Conservation (phyloP, 2,113 vertebrate genomes). For the Oxyura jamaicensis region DNA sequence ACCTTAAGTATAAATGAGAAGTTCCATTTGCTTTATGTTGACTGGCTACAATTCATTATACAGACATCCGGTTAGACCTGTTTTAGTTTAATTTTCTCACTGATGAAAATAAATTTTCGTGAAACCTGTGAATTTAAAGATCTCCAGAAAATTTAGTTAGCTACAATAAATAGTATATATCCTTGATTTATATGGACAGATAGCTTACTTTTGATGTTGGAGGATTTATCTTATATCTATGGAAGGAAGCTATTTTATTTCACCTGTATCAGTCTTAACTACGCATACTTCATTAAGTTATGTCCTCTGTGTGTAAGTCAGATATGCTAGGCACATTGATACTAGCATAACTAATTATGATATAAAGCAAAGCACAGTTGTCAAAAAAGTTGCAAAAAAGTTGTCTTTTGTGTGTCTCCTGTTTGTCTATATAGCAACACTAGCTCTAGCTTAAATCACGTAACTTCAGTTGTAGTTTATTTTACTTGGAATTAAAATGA, state of each 20-base stretch:
- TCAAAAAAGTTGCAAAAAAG: neutral
- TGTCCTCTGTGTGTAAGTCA: neutral
- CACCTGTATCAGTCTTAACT: neutral
- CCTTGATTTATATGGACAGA: neutral
- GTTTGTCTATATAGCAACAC: neutral
- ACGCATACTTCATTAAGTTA: neutral
- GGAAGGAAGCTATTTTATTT: neutral
- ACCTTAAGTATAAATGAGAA: neutral
- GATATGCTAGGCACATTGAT: neutral
- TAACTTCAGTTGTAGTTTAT: neutral
- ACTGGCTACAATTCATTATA: neutral
- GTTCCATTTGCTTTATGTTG: neutral
- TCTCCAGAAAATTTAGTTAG: neutral
- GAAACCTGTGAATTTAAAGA: slow-evolving; percentile 5
- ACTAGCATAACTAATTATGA: neutral
- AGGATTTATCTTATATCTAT: neutral
- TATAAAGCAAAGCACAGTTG: neutral
- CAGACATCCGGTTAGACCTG: neutral
- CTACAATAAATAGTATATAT: neutral
- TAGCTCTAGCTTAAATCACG: slow-evolving; percentile 17
- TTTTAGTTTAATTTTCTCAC: slow-evolving; percentile 17
- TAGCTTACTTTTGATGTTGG: neutral
- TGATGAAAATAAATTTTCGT: slow-evolving; percentile 6
- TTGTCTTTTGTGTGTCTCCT: neutral
- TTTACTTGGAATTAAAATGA: slow-evolving; percentile 3